Evolutionary conservation across 2,797 vertebrate genomes (phyloP).

Genomic region (Pampus argenteus): DNA sequence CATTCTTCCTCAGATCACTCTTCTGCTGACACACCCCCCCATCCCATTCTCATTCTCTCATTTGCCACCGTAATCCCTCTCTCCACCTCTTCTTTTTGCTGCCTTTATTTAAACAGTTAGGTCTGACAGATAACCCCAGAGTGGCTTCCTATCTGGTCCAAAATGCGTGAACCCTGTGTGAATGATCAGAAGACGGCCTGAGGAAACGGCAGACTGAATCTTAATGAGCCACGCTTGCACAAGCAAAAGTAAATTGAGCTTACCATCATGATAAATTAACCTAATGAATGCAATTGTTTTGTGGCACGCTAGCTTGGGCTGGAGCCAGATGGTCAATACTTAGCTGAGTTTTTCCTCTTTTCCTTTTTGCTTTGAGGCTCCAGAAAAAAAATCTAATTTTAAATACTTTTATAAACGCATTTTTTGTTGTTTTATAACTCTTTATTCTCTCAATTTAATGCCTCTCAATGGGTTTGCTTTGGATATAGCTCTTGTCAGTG

Average conservation of each 20-base stretch:
- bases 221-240: conserved; percentile 84
- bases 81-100: conserved; percentile 72
- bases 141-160: conserved; percentile 80
- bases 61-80: conserved; percentile 79
- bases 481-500: conserved; percentile 32
- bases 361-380: conserved; percentile 7
- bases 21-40: conserved; percentile 51
- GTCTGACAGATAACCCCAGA: conserved; percentile 78
- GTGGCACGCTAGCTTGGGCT: conserved; percentile 83
- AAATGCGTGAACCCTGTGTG: conserved; percentile 76
- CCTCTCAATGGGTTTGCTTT: conserved; percentile 38
- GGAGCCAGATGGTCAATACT: conserved; percentile 85
- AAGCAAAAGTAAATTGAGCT: conserved; percentile 88
- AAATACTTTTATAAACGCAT: neutral
- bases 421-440: neutral
- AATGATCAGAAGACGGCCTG: conserved; percentile 81
- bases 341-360: conserved; percentile 69
- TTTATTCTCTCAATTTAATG: conserved; percentile 18
- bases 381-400: neutral
- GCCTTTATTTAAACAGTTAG: conserved; percentile 79
- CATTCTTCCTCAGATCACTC: conserved; percentile 79
- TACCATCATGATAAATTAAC: conserved; percentile 88
- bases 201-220: conserved; percentile 83
- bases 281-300: conserved; percentile 88
- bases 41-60: conserved; percentile 73